Percentiles rank a stretch among this genome's conserved stretches.
Evolutionary conservation across 2,797 vertebrate genomes (phyloP).

Genomic region (Xenopus petersii): DNA sequence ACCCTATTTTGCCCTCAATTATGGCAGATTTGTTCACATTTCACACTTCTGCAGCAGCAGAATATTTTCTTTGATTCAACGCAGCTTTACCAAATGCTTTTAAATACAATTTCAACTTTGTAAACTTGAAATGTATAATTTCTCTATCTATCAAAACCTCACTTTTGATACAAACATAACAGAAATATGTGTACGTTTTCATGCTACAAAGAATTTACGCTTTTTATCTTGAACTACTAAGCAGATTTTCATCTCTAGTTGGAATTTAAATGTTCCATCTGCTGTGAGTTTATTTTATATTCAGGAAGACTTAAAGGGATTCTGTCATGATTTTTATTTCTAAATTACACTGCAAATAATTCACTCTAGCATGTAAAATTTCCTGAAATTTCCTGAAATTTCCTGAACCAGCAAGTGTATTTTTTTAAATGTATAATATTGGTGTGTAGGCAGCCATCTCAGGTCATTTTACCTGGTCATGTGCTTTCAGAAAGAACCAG

Average conservation of each 20-base stretch:
- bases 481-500: too few relatives aligned
- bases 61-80: conserved; percentile 38
- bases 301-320: not conserved
- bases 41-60: conserved; percentile 37
- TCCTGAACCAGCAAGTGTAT: too few relatives aligned
- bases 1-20: conserved; percentile 45
- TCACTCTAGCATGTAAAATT: too few relatives aligned
- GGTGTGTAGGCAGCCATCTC: too few relatives aligned
- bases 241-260: conserved; percentile 9
- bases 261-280: conserved; percentile 36
- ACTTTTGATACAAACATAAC: conserved; percentile 18
- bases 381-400: too few relatives aligned
- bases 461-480: too few relatives aligned
- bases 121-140: conserved; percentile 23
- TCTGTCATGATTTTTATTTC: too few relatives aligned
- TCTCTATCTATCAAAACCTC: conserved; percentile 20
- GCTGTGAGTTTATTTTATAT: conserved; percentile 8
- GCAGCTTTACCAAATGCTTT: conserved; percentile 24
- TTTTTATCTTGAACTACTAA: conserved; percentile 23
- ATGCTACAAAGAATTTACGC: conserved; percentile 19
- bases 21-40: conserved; percentile 48
- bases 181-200: conserved; percentile 2
- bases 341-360: too few relatives aligned
- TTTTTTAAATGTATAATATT: too few relatives aligned
- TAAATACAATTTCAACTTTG: conserved; percentile 8